Conservation (phyloP, 2,888 invertebrate genomes). For the Oscheius sp. region DNA sequence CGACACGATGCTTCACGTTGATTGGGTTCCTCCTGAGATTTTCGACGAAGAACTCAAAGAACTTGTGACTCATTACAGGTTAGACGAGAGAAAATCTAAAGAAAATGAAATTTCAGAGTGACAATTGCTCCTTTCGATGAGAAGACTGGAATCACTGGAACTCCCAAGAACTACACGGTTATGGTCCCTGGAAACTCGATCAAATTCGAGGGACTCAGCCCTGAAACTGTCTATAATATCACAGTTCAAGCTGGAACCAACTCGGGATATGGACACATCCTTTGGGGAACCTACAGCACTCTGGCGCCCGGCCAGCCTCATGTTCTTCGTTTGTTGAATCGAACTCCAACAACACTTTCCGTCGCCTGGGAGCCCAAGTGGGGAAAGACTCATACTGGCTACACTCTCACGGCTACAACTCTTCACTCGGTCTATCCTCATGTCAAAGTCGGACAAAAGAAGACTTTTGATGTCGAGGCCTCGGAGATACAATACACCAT, state of each 20-base stretch:
- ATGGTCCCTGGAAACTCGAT: slow-evolving; percentile 65
- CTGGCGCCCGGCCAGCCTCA: slow-evolving; percentile 66
- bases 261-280: slow-evolving; percentile 64
- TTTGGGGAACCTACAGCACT: slow-evolving; percentile 71
- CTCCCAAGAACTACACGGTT: slow-evolving; percentile 68
- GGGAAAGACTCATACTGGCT: slow-evolving; percentile 65
- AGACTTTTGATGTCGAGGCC: slow-evolving; percentile 63
- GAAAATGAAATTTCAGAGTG: slow-evolving; percentile 42
- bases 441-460: slow-evolving; percentile 57
- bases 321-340: slow-evolving; percentile 64
- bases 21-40: slow-evolving; percentile 69
- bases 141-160: slow-evolving; percentile 55
- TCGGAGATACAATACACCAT: slow-evolving; percentile 65
- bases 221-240: slow-evolving; percentile 70
- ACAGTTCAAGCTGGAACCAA: slow-evolving; percentile 70
- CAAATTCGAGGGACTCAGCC: slow-evolving; percentile 64
- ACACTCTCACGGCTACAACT: slow-evolving; percentile 64
- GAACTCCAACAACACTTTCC: slow-evolving; percentile 69
- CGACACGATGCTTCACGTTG: slow-evolving; percentile 69
- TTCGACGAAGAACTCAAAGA: slow-evolving; percentile 65
- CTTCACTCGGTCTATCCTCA: slow-evolving; percentile 64
- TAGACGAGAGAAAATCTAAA: not conserved
- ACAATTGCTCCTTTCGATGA: slow-evolving; percentile 69
- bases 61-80: slow-evolving; percentile 68
- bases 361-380: slow-evolving; percentile 70